Base-by-base conservation (phyloP, 2,113 vertebrate species). In the Peromyscus californicus region DNA sequence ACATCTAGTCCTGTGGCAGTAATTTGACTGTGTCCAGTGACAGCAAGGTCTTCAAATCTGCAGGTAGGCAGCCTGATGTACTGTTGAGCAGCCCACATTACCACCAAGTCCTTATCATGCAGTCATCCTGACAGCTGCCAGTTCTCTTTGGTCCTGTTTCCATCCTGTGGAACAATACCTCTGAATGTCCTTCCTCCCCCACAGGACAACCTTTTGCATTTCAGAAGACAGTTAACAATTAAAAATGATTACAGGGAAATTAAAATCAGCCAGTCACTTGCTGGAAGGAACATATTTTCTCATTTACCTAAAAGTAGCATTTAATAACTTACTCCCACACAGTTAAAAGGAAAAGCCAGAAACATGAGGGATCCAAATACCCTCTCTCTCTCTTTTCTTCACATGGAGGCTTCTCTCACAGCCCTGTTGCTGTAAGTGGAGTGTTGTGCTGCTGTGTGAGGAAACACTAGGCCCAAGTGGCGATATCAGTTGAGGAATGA, bases 311-410 rank as follows among this genome's bases (percentile, higher is more conserved):
- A 42, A 33, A 17, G 15, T 75, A 97, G 88, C 78, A 80, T 95
- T 97, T 95, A 94, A 91, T 94, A 89, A 89, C 74, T 96, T 61
- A 94, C 63, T 87, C 96, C 91, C 78, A 97, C 87, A 94, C 96
- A 93, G 85, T 96, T 78, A 89, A 89, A 91, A 93, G 57, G 69
- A 87, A 90, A 97, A 76, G 83, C 86, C 87, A 78, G 90, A 96
- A 95, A 29, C 57, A 67, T 70, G 57, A 86, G 78, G 78, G 82
- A 91, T 96, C 93, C 83, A 93, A 91, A 39, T 48, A 39, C 1
- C 22, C 17, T 74, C 22, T 61, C 67, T 61, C 67, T 94, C 21
- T 13, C 61, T 63, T 88, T 86, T 70, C 83, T 31, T 65, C 51
- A 78, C 45, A 7, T 2, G 45, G 65, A 78, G 36, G 67, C 42